phyloP scores from a whole-genome alignment of 2,797 vertebrate species.

The Anas bernieri region DNA sequence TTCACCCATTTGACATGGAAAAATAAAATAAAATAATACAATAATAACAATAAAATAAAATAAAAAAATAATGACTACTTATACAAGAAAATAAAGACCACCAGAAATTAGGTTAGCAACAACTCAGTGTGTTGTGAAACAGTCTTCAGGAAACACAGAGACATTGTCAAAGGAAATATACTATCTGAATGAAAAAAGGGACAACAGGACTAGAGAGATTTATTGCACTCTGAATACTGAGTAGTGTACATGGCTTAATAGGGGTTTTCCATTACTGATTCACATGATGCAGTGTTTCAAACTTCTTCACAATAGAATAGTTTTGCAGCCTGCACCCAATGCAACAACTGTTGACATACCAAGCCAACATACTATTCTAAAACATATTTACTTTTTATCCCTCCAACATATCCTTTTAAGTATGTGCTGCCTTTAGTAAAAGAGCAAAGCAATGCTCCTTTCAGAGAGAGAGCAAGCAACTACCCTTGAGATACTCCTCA shows the following conservation, averaged over 20 bases:
- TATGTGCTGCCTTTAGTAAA: background rate
- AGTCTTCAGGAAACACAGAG: background rate
- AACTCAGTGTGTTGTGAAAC: background rate
- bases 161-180: background rate
- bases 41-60: background rate
- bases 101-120: background rate
- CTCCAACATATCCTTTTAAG: background rate
- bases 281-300: background rate
- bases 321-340: background rate
- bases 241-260: background rate
- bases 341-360: background rate
- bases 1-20: background rate
- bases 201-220: background rate
- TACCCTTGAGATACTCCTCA: background rate
- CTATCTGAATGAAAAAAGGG: background rate
- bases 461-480: background rate
- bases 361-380: background rate
- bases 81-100: background rate
- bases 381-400: background rate
- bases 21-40: background rate
- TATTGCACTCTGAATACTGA: constrained; percentile 11
- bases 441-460: background rate
- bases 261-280: background rate
- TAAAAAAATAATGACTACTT: background rate
- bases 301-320: background rate